phyloP scores from a whole-genome alignment of 2,797 vertebrate genomes.

The Centroberyx gerrardi region DNA sequence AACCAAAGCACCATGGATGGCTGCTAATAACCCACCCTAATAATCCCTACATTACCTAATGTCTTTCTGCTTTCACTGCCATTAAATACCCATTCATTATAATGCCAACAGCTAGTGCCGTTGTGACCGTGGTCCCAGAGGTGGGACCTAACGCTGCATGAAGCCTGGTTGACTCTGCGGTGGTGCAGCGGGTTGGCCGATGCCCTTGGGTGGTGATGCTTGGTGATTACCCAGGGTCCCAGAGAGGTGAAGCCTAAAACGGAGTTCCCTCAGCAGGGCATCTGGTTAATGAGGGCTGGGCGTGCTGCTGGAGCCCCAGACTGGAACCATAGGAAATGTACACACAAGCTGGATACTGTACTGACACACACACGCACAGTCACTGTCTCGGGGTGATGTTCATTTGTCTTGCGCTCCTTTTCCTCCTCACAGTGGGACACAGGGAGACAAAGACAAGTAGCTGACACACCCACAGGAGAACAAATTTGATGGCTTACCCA shows the following conservation, averaged over 20 bases:
- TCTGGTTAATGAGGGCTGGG: conserved; percentile 65
- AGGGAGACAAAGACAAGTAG: conserved; percentile 53
- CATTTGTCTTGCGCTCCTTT: conserved; percentile 59
- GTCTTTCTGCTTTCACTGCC: conserved; percentile 64
- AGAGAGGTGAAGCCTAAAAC: conserved; percentile 70
- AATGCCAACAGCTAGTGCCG: conserved; percentile 67
- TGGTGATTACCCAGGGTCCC: conserved; percentile 71
- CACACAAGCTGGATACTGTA: conserved; percentile 45
- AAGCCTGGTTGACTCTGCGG: conserved; percentile 41
- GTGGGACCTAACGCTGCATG: conserved; percentile 39
- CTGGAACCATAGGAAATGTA: conserved; percentile 57
- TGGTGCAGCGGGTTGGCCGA: conserved; percentile 26
- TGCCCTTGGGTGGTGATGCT: conserved; percentile 66
- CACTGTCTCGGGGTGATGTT: conserved; percentile 21
- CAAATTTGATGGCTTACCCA: conserved; percentile 43
- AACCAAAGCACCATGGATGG: conserved; percentile 79
- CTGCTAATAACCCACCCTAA: conserved; percentile 84
- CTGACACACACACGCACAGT: conserved; percentile 18
- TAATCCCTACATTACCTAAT: conserved; percentile 79
- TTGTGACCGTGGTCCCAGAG: conserved; percentile 65
- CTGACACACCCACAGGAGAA: conserved; percentile 16
- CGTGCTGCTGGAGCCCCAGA: conserved; percentile 57
- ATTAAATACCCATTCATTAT: conserved; percentile 78
- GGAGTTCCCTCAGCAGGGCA: conserved; percentile 66
- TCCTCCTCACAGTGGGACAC: conserved; percentile 48